phyloP scores from a whole-genome alignment of 2,113 vertebrate genomes.

The Seriola rivoliana region DNA sequence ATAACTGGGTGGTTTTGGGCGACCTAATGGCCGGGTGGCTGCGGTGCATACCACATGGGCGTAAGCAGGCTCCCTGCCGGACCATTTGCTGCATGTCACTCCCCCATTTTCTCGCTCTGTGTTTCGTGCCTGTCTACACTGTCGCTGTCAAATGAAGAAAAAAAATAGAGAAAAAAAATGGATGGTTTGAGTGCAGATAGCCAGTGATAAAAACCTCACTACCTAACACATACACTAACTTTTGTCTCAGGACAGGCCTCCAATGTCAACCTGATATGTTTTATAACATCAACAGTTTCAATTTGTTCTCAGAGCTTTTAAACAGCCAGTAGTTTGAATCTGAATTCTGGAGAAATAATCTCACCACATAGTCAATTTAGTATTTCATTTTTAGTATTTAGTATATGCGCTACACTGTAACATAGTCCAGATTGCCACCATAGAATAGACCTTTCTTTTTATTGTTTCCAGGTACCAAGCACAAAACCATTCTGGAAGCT shows the following conservation, averaged over 20 bases:
- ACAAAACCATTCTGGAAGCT: conserved; percentile 95
- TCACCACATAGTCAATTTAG: background rate
- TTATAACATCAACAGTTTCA: background rate
- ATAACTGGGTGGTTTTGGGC: background rate
- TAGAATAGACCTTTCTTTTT: background rate
- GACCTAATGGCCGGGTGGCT: no score
- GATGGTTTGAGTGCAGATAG: background rate
- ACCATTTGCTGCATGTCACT: no score
- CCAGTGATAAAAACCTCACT: conserved; percentile 1
- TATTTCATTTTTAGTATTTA: background rate
- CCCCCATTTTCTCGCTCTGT: no score
- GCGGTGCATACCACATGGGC: no score
- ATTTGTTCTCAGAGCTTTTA: background rate
- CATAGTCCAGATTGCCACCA: background rate
- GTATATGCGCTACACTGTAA: background rate
- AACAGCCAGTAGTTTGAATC: background rate
- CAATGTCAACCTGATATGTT: background rate
- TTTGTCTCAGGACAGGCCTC: background rate
- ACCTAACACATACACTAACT: background rate
- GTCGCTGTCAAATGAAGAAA: no score
- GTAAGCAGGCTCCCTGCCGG: no score
- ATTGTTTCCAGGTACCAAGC: conserved; percentile 90
- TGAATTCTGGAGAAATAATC: background rate
- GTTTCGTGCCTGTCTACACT: no score
- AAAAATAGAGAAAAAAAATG: no score